Evolutionary conservation across 2,797 vertebrate species (phyloP), one percentile per base, ranked within the genome.

Genomic region (Loriculus beryllinus): DNA sequence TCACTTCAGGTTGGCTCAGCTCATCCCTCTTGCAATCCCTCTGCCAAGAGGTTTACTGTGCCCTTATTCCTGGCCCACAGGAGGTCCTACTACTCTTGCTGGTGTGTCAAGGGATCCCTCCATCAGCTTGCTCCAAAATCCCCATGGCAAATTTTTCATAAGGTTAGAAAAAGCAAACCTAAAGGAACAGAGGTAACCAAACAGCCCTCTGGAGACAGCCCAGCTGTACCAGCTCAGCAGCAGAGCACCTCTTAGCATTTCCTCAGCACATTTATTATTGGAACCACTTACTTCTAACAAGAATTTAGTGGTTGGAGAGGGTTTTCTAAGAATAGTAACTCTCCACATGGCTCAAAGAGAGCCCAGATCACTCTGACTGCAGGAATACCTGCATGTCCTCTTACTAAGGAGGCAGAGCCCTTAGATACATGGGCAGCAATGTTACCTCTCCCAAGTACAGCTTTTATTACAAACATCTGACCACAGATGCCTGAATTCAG

Each of bases 231-330:
- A 78, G 51, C 71, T 60, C 71, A 39, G 37, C 11, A 2, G 37
- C 47, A 56, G 22, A 40, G 59, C 69, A 48, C 48, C 88, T 86
- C 69, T 68, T 3, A 60, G 52, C 80, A 69, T 35, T 64, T 74
- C 87, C 60, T 77, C 60, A 28, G 48, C 79, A 82, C 82, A 18
- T 89, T 92, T 88, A 45, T 82, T 92, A 64, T 14, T 82, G 62
- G 60, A 87, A 77, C 51, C 84, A 35, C 65, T 78, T 11, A 12
- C 12, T 80, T 26, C 71, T 21, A 62, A 68, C 37, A 40, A 48
- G 48, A 77, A 83, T 86, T 88, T 52, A 95, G 65, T 64, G 69
- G 33, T 47, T 60, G 69, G 60, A 92, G 87, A 74, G 56, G 40
- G 28, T 60, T 88, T 92, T 74, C 85, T 77, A 77, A 70, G 71